Evolutionary conservation across 1,140 invertebrate genomes (phyloP), one percentile per base, ranked within the genome.

Genomic region (Calephelis nemesis): DNA sequence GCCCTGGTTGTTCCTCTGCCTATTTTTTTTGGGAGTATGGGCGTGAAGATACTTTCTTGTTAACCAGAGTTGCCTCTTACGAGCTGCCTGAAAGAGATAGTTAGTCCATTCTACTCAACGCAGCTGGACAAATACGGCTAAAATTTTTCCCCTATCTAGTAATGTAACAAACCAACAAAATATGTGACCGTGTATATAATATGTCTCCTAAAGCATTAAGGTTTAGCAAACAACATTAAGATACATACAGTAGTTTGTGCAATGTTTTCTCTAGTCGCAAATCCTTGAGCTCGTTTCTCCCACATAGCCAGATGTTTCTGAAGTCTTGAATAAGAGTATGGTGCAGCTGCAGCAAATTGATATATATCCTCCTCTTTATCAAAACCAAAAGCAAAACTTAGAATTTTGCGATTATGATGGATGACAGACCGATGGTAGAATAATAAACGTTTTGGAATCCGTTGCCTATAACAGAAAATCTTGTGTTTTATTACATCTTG

Each of bases 341-440:
- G 98, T 76, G 96, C 97, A 9, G 95, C 96, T 76, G 99, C 94
- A 0, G 97, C 94, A 92, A 99, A 99, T 83, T 99, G 98, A 84
- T 98, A 99, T 3, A 98, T 94, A 73, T 97, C 95, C 80, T 98
- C 97, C 88, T 99, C 98, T 62, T 94, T 94, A 92, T 99, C 98
- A 84, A 99, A 99, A 15, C 95, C 95, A 85, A 99, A 99, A 0
- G 97, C 95, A 88, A 99, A 96, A 74, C 97, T 98, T 19, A 99
- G 94, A 7, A 99, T 96, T 84, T 98, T 98, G 70, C 98, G 96
- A 65, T 97, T 96, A 67, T 96, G 95, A 87, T 99, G 98, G 71
- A 96, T 94, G 10, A 96, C 92, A 30, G 98, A 99, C 68, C 95
- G 94, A 91, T 99, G 98, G 85, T 99, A 99, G 87, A 98, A 99